Conservation (phyloP, 2,888 invertebrate species). For the Epirrita christyi region DNA sequence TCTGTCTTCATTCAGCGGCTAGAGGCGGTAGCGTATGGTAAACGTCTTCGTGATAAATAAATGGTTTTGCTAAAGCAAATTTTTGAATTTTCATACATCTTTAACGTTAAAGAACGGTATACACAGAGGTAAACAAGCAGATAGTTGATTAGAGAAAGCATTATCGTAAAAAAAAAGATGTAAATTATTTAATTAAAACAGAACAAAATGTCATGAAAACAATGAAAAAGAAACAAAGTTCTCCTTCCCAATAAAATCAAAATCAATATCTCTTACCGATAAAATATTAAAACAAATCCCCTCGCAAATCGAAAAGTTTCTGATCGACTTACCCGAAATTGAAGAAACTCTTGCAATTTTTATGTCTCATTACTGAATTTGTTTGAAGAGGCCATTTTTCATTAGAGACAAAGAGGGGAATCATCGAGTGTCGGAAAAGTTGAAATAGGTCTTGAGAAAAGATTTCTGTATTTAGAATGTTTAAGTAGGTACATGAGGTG, state of each 20-base stretch:
- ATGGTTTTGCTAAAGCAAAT: not conserved
- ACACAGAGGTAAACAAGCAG: not conserved
- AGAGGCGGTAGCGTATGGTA: conserved; percentile 16
- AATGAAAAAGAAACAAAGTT: not conserved
- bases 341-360: conserved; percentile 35
- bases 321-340: conserved; percentile 31
- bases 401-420: conserved; percentile 39
- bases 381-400: conserved; percentile 39
- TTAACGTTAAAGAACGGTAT: not conserved
- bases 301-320: conserved; percentile 27
- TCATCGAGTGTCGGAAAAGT: conserved; percentile 24
- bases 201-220: not conserved
- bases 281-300: conserved; percentile 16
- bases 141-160: too few species aligned
- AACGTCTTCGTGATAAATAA: conserved; percentile 13
- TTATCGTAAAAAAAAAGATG: too few species aligned
- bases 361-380: conserved; percentile 41
- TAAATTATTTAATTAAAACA: too few species aligned
- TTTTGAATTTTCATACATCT: not conserved
- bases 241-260: not conserved
- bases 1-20: conserved; percentile 47
- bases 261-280: not conserved
- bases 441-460: conserved; percentile 13
- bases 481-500: not conserved
- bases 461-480: too few species aligned